Evolutionary conservation across 2,888 invertebrate genomes (phyloP).

Genomic region (Vandiemenella viatica): DNA sequence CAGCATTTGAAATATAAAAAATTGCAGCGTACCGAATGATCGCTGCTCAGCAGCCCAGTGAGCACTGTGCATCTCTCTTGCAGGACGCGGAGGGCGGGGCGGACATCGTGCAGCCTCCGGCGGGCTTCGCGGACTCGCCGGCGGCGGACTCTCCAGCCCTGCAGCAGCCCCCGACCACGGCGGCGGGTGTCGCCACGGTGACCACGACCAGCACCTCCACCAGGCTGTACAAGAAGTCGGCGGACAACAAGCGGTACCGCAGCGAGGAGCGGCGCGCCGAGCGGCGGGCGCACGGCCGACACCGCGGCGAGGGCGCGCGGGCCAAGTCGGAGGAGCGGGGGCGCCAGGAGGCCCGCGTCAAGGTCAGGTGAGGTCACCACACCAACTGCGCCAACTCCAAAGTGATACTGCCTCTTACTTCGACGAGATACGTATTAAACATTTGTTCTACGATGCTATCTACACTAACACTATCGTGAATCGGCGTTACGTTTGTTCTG

Average conservation of each 20-base stretch:
- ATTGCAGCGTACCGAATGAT: too few relatives aligned
- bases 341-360: constrained; percentile 34
- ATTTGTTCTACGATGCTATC: too few relatives aligned
- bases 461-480: too few relatives aligned
- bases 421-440: too few relatives aligned
- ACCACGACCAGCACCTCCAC: constrained; percentile 22
- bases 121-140: constrained; percentile 78
- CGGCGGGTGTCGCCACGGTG: constrained; percentile 64
- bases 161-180: constrained; percentile 75
- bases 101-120: constrained; percentile 76
- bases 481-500: too few relatives aligned
- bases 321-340: constrained; percentile 72
- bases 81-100: too few relatives aligned
- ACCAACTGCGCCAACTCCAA: neutral
- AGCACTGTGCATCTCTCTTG: too few relatives aligned
- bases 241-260: constrained; percentile 61
- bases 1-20: too few relatives aligned
- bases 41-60: too few relatives aligned
- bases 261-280: constrained; percentile 56
- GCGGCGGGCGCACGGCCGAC: constrained; percentile 45
- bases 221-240: constrained; percentile 58
- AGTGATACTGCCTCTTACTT: too few relatives aligned
- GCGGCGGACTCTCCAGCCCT: too few relatives aligned
- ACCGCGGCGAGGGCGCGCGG: constrained; percentile 50
- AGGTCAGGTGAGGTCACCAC: constrained; percentile 9